Evolutionary conservation across 2,113 vertebrate genomes (phyloP).

Genomic region (Crypturellus undulatus): DNA sequence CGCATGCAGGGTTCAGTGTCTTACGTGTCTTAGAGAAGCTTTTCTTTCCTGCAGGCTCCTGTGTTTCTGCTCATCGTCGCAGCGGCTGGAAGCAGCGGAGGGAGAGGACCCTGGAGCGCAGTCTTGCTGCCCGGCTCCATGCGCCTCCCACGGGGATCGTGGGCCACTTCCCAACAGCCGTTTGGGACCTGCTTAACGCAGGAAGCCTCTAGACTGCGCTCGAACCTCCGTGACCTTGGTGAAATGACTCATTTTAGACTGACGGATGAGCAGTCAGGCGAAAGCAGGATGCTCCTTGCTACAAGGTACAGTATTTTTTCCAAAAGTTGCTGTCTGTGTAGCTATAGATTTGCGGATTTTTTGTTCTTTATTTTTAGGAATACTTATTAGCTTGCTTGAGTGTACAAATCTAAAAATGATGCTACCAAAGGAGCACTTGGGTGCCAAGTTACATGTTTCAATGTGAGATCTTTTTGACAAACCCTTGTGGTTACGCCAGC

Average conservation of each 20-base stretch:
- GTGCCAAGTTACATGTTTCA: neutral
- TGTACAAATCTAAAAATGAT: neutral
- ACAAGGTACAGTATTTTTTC: neutral
- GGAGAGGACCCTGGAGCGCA: neutral
- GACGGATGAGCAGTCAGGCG: neutral
- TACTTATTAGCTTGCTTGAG: neutral
- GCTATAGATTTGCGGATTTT: neutral
- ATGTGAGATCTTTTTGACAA: neutral
- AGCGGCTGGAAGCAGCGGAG: neutral
- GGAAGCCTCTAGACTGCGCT: neutral
- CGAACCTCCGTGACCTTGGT: neutral
- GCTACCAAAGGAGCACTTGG: neutral
- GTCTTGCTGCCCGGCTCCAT: neutral
- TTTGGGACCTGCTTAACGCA: neutral
- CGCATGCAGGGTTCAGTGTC: neutral
- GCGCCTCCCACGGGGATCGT: too few relatives aligned
- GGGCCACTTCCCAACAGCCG: neutral
- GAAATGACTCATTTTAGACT: neutral
- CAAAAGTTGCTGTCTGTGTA: neutral
- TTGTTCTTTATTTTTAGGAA: neutral
- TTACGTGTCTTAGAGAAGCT: neutral
- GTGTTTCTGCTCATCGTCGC: neutral
- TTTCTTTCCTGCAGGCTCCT: neutral
- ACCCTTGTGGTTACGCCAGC: neutral
- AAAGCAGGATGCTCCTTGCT: neutral